Base-by-base conservation (phyloP, 2,113 vertebrate genomes). In the Oceanites oceanicus region DNA sequence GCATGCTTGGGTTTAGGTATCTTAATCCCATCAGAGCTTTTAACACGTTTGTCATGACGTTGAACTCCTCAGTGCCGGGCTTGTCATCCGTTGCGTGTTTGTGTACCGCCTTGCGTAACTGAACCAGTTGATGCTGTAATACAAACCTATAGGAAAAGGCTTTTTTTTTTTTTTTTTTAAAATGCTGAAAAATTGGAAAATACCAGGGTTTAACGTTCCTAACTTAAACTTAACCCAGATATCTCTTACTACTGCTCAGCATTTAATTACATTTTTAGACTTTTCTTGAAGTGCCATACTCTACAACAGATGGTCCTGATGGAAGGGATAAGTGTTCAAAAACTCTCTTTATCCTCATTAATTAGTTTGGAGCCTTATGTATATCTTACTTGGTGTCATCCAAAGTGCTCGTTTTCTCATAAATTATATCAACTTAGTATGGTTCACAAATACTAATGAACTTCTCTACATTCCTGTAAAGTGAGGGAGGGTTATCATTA, bases 301-400 rank as follows among this genome's bases (percentile, higher is more conserved):
- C 42, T 70, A 34, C 14, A 95, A 63, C 73, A 97, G 68, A 92
- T 95, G 86, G 89, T 75, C 65, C 56, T 92, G 30, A 40, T 49
- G 45, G 73, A 38, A 74, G 50, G 38, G 30, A 53, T 75, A 65
- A 80, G 15, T 59, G 42, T 78, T 94, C 56, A 78, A 44, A 89
- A 87, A 36, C n/a, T 67, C 42, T 58, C 66, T 77, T 75, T 58
- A 55, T 77, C 5, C 2, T 85, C 44, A 42, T 89, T 91, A 89
- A 91, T 94, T 94, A 87, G 32, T 70, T 84, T 58, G 52, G 30
- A 82, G 47, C 56, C 80, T 87, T 96, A 65, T 81, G 52, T 30
- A 22, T 71, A 15, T 79, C 61, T 59, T 59, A 53, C 40, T 83
- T 44, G 34, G 59, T 78, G 80, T 30, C 27, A 94, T 67, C 42